Conservation (phyloP, 2,113 vertebrate species). For the Noturus placidus region DNA sequence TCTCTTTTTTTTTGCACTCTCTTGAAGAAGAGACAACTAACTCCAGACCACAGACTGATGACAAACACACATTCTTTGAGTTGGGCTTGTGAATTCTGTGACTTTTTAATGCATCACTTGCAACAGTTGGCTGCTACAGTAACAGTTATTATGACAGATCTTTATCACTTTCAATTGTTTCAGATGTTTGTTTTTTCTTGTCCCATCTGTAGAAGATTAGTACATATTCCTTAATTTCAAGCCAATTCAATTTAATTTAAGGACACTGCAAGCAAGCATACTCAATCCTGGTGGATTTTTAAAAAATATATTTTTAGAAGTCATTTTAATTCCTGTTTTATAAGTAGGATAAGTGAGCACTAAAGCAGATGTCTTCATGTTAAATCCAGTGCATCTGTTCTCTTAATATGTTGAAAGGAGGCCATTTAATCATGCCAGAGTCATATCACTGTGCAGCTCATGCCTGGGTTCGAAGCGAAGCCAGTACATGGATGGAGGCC, state of each 20-base stretch:
- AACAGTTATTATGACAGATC: neutral
- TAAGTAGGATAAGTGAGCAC: neutral
- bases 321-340: neutral
- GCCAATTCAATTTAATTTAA: neutral
- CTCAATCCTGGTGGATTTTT: neutral
- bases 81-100: neutral
- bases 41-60: neutral
- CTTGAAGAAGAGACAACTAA: neutral
- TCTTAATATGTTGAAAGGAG: neutral
- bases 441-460: no score
- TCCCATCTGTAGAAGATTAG: neutral
- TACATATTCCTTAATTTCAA: neutral
- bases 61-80: neutral
- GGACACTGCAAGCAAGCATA: neutral
- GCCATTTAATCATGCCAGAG: neutral
- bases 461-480: no score
- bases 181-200: neutral
- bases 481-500: no score
- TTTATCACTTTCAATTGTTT: neutral
- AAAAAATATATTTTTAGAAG: neutral
- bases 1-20: neutral
- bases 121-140: neutral
- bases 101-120: neutral
- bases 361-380: neutral
- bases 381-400: neutral